Evolutionary conservation across 64 coral and sea anemone genomes (phyloP).

Genomic region (Stichodactyla mertensii): DNA sequence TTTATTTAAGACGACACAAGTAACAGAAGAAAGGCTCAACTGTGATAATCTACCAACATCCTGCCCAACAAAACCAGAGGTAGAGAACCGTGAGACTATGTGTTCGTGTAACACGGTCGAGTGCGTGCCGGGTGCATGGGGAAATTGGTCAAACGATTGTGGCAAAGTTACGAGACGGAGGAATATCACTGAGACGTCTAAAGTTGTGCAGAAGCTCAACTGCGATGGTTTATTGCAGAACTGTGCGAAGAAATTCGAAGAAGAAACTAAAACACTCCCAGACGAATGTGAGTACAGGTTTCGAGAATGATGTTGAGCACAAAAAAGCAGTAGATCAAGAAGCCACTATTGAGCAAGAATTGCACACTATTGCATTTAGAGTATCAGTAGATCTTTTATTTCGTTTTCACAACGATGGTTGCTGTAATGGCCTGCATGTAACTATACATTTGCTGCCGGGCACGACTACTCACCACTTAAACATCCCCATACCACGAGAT

Average conservation of each 20-base stretch:
- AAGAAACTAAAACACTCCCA: constrained; percentile 40
- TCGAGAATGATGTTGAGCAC: background rate
- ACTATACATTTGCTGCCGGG: too few species aligned
- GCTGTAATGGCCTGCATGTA: too few species aligned
- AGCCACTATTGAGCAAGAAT: too few species aligned
- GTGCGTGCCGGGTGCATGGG: constrained; percentile 62
- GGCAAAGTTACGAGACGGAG: constrained; percentile 26
- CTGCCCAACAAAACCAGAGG: constrained; percentile 15
- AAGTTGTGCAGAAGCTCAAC: constrained; percentile 27
- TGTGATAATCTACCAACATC: constrained; percentile 27
- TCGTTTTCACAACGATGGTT: too few species aligned
- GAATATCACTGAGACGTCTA: constrained; percentile 36
- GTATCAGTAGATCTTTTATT: too few species aligned
- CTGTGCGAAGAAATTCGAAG: constrained; percentile 37
- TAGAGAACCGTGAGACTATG: constrained; percentile 28
- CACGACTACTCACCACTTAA: too few species aligned
- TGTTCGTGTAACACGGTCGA: constrained; percentile 66
- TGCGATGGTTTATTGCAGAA: constrained; percentile 48
- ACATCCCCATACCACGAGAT: too few species aligned
- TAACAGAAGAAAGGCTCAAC: constrained; percentile 26
- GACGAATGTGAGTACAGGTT: constrained; percentile 34
- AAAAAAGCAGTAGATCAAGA: too few species aligned
- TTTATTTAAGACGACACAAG: background rate
- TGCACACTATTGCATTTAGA: too few species aligned
- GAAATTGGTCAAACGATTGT: constrained; percentile 58